Conservation (phyloP, 2,888 invertebrate species). For the Peribatodes rhomboidaria region DNA sequence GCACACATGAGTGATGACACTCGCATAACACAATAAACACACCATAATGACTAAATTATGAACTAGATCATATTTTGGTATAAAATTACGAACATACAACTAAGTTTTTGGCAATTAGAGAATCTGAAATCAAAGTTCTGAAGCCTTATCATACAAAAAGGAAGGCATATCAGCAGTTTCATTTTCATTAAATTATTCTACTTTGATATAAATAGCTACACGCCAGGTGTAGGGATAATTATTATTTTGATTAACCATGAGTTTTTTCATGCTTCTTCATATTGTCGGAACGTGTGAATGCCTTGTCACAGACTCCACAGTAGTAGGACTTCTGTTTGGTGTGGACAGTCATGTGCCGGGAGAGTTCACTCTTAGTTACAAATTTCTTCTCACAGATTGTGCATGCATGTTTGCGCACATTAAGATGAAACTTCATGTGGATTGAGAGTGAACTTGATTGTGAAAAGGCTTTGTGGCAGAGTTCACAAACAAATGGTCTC, state of each 20-base stretch:
- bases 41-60: conserved; percentile 84
- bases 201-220: conserved; percentile 46
- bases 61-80: conserved; percentile 84
- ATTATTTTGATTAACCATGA: conserved; percentile 70
- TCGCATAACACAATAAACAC: conserved; percentile 81
- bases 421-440: conserved; percentile 85
- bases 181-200: conserved; percentile 46
- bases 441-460: conserved; percentile 84
- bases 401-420: conserved; percentile 84
- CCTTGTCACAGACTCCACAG: conserved; percentile 84
- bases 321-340: conserved; percentile 85
- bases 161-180: conserved; percentile 44
- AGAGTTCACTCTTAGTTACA: conserved; percentile 85
- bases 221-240: conserved; percentile 43
- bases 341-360: conserved; percentile 85
- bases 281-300: conserved; percentile 84
- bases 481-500: conserved; percentile 84
- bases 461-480: conserved; percentile 84
- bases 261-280: conserved; percentile 87
- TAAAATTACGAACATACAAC: conserved; percentile 79
- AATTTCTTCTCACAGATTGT: conserved; percentile 85
- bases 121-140: conserved; percentile 73
- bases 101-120: conserved; percentile 86
- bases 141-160: conserved; percentile 52
- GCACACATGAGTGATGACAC: conserved; percentile 78